phyloP scores from a whole-genome alignment of 2,888 invertebrate species.

The Callimorpha dominula region DNA sequence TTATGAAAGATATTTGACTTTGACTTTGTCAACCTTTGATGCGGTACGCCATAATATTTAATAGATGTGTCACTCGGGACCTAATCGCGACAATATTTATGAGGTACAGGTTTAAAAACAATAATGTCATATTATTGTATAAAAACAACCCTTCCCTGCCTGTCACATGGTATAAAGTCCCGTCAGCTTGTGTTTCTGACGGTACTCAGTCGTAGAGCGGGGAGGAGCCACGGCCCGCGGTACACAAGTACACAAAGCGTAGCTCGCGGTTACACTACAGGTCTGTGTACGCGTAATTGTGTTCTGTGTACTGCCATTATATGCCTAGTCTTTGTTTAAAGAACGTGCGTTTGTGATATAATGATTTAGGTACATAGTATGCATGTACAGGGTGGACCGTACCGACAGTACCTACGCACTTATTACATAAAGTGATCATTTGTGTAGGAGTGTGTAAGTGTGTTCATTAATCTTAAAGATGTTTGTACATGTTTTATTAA shows the following conservation, averaged over 20 bases:
- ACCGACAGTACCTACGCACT: neutral
- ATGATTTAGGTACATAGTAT: neutral
- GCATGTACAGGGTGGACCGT: neutral
- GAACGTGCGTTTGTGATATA: neutral
- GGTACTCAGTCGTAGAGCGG: slow-evolving; percentile 28
- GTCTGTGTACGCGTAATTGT: slow-evolving; percentile 2
- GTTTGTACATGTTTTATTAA: no score
- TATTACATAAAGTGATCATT: neutral
- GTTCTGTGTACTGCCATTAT: slow-evolving; percentile 8
- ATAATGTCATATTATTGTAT: neutral
- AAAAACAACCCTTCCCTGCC: neutral
- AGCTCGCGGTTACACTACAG: neutral
- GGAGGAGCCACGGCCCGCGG: slow-evolving; percentile 7
- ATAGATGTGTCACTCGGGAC: no score
- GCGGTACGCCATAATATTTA: no score
- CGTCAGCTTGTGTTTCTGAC: slow-evolving; percentile 31
- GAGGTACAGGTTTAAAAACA: no score
- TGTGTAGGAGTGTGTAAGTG: no score
- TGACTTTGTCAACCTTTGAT: no score
- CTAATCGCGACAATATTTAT: no score
- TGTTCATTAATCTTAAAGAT: no score
- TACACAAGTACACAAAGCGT: neutral
- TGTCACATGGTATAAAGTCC: neutral
- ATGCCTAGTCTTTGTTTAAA: slow-evolving; percentile 8
- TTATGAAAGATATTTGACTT: no score